phyloP scores from a whole-genome alignment of 2,797 vertebrate species.

The Fratercula arctica region DNA sequence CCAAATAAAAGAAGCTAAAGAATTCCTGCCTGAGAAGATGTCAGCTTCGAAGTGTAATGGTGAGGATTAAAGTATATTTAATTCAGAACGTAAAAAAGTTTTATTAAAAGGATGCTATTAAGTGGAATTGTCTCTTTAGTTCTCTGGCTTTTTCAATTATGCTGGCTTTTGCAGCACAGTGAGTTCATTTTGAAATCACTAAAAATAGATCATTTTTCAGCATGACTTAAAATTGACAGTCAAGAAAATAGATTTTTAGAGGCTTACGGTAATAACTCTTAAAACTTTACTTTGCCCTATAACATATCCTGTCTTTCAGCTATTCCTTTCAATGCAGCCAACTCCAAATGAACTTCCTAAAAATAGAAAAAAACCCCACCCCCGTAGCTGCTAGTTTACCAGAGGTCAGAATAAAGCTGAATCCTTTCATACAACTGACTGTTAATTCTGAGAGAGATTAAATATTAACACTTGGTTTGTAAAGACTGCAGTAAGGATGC shows the following conservation, averaged over 20 bases:
- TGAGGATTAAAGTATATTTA: not conserved
- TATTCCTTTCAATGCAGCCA: not conserved
- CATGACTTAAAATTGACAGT: not conserved
- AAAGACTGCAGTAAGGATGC: not conserved
- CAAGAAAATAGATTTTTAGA: not conserved
- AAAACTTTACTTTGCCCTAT: not conserved
- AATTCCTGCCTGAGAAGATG: not conserved
- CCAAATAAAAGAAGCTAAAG: not conserved
- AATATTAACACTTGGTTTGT: not conserved
- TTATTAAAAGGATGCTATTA: not conserved
- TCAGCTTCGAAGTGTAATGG: not conserved
- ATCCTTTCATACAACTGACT: not conserved
- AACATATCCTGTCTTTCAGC: not conserved
- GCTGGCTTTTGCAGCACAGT: not conserved
- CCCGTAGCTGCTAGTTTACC: not conserved
- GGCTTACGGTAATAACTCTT: not conserved
- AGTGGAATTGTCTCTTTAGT: not conserved
- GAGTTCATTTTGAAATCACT: not conserved
- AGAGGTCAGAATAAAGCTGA: not conserved
- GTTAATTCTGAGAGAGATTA: not conserved
- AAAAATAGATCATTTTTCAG: not conserved
- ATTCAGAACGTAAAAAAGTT: not conserved
- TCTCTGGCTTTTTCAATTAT: not conserved
- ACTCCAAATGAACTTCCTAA: not conserved
- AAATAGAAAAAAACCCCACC: not conserved